Percentiles rank a stretch among this genome's conserved stretches.
Conservation (phyloP, 2,113 vertebrate genomes). For the Urocitellus parryii region DNA sequence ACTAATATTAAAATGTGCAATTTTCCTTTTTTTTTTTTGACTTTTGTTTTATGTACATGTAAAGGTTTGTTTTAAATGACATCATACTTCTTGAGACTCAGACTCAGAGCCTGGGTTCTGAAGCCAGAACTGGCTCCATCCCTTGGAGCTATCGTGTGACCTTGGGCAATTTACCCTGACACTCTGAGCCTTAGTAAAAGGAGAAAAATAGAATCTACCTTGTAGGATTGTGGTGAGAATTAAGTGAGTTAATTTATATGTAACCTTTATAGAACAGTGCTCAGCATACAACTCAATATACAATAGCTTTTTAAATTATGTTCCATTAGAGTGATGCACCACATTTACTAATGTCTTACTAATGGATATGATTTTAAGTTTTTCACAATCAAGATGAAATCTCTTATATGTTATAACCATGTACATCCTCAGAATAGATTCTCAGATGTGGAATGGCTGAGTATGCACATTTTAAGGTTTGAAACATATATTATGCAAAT, state of each 20-base stretch:
- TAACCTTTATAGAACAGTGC: neutral
- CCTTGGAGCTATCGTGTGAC: too few relatives aligned
- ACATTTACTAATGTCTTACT: neutral
- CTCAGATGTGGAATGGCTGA: neutral
- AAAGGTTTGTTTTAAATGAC: neutral
- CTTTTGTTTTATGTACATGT: neutral
- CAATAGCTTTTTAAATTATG: neutral
- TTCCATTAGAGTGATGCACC: neutral
- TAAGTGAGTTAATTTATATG: neutral
- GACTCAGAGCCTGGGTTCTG: neutral
- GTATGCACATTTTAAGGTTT: neutral
- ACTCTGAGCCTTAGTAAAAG: neutral
- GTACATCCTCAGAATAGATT: neutral
- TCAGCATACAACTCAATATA: neutral
- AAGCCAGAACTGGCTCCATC: neutral
- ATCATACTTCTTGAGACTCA: neutral
- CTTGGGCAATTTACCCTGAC: too few relatives aligned
- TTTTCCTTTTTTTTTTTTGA: neutral
- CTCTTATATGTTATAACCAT: neutral
- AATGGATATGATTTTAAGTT: neutral
- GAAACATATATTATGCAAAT: neutral
- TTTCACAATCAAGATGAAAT: conserved; percentile 8
- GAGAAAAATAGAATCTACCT: neutral
- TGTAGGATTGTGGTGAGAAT: neutral
- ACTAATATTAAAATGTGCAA: neutral